Base-by-base conservation (phyloP, 2,797 vertebrate genomes). In the Semaprochilodus insignis region DNA sequence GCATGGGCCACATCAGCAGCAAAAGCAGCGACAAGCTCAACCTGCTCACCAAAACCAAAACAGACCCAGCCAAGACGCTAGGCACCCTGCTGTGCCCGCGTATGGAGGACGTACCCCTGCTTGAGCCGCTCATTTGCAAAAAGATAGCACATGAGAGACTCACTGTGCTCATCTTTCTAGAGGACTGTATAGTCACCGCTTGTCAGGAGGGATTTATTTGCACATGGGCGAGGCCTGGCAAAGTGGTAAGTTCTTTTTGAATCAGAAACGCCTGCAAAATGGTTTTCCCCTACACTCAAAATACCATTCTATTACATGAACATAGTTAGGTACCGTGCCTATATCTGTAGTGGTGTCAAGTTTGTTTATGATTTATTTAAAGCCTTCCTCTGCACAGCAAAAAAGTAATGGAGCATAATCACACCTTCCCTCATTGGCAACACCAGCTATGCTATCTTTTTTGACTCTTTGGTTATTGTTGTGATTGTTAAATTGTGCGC, bases 201-300 rank as follows among this genome's bases (percentile, higher is more conserved):
- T 99, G 98, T 96, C 98, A 99, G 96, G 98, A 99, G 94, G 98
- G 98, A 93, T 99, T 99, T 97, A 96, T 99, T 97, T 99, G 98
- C 97, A 99, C 98, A 93, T 99, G 98, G 98, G 97, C 97, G 93
- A 96, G 98, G 96, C 97, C 98, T 92, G 98, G 98, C 94, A 99
- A 99, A 97, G 97, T 97, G 97, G 97, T 98, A 96, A 98, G 98
- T 98, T 93, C 92, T 85, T 91, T 94, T 91, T 93, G 90, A 93
- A 85, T 87, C 52, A 85, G 88, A 87, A 89, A 85, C 57, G 21
- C 70, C 21, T 63, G 1, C 57, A 44, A 54, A 23, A 27, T 23
- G 19, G 27, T 54, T 17, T 48, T 51, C 34, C 23, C 40, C 19
- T 19, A 31, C 36, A 55, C 25, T 55, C 52, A 40, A n/a, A 40